Conservation (phyloP, 1,140 invertebrate genomes). For the Penaeus indicus region DNA sequence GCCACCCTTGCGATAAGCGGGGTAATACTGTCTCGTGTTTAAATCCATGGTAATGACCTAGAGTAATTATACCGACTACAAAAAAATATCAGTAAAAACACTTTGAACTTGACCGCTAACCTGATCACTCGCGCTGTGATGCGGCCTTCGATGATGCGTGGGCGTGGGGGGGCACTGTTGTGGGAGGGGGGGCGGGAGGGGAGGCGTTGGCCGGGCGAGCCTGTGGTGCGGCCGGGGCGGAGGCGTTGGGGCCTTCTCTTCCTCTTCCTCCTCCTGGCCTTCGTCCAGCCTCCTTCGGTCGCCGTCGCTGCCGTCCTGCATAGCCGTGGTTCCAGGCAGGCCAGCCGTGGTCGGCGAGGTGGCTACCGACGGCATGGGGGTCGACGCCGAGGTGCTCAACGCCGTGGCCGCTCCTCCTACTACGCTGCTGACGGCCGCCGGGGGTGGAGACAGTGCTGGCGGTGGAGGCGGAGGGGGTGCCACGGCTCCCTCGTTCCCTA, state of each 20-base stretch:
- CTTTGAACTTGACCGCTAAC: not conserved
- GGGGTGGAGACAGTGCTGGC: conserved; percentile 32
- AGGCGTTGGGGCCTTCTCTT: conserved; percentile 56
- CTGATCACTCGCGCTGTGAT: conserved; percentile 36
- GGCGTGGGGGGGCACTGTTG: conserved; percentile 59
- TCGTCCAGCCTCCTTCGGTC: conserved; percentile 50
- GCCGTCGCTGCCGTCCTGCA: not conserved
- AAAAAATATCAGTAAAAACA: not conserved
- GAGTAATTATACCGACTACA: no score
- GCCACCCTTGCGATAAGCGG: no score
- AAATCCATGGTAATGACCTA: no score
- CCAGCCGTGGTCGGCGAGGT: not conserved
- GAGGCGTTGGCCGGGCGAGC: conserved; percentile 51
- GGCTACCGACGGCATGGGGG: no score
- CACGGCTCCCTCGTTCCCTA: not conserved
- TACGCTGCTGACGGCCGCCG: not conserved
- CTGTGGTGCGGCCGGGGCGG: conserved; percentile 57
- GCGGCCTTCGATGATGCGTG: conserved; percentile 45
- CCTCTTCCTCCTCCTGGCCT: conserved; percentile 8
- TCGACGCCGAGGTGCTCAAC: not conserved
- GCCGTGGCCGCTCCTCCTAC: not conserved
- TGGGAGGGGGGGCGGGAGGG: conserved; percentile 52
- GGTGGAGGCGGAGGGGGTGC: conserved; percentile 33
- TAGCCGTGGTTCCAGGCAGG: conserved; percentile 1
- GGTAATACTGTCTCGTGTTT: no score